phyloP scores from a whole-genome alignment of 2,797 vertebrate species.

The Leptoclinus maculatus region DNA sequence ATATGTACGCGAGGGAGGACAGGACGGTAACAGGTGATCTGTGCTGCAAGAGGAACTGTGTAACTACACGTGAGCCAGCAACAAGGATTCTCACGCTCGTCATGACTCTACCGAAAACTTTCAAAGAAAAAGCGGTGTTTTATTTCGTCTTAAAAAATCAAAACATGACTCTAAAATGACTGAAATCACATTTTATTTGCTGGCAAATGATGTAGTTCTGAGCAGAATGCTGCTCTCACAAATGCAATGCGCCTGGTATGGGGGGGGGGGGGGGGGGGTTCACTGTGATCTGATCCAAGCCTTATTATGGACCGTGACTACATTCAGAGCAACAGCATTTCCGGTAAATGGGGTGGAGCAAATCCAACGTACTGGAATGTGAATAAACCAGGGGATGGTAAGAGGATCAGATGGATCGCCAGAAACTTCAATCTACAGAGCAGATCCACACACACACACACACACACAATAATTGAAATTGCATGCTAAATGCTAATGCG shows the following conservation, averaged over 20 bases:
- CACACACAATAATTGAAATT: not conserved
- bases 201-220: not conserved
- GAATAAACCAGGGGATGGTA: not conserved
- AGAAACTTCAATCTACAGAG: not conserved
- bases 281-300: not conserved
- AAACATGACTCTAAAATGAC: not conserved
- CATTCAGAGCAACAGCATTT: not conserved
- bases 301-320: not conserved
- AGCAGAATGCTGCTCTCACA: not conserved
- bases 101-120: not conserved
- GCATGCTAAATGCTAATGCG: not conserved
- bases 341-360: accelerated
- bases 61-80: not conserved
- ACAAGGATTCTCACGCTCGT: not conserved
- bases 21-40: not conserved
- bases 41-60: not conserved
- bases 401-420: not conserved
- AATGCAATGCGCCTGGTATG: not conserved
- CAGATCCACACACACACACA: not conserved
- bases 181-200: not conserved
- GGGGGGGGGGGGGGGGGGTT: not conserved
- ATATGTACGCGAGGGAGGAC: not conserved
- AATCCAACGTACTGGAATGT: not conserved
- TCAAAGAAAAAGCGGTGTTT: not conserved
- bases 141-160: not conserved